Evolutionary conservation across 2,113 vertebrate genomes (phyloP), one percentile per base, ranked within the genome.

Genomic region (Cromileptes altivelis): DNA sequence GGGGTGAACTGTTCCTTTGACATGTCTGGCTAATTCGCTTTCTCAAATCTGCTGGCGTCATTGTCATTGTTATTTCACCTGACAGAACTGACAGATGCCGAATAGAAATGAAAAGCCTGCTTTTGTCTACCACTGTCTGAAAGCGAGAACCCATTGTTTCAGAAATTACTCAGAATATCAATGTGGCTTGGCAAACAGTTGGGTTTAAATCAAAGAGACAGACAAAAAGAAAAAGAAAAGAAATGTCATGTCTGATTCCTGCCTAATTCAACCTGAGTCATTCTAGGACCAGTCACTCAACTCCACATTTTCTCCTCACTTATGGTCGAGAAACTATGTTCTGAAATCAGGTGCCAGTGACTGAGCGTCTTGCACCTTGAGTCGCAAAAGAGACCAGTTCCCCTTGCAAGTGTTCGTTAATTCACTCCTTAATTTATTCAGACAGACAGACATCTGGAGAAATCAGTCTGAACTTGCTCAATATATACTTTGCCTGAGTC

Each of bases 391-490:
- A 79, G 67, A 63, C 21, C 42, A 76, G 56, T 40, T 69, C 19
- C 52, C 52, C 60, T 69, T 47, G 40, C 6, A 17, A 84, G 75
- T 75, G 17, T 40, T 85, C 74, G 76, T 76, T 88, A 77, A 70
- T 83, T 82, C n/a, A 21, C 64, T 27, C 18, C 52, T 61, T 88
- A 76, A 88, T 84, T 83, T 78, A 87, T 74, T 85, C 80, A 74
- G 78, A 82, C 57, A 86, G 80, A 85, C 45, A n/a, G 65, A 81
- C 70, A 85, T 85, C 70, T 71, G 71, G 68, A 87, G 75, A 84
- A 84, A 88, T 90, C 74, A 82, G 72, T 68, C 67, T 53, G 30
- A 87, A 76, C 70, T 69, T 70, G 67, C 56, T 76, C 85, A 77
- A 61, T 70, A 78, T 70, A 84, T 50, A 85, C 77, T 80, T 69